Base-by-base conservation (phyloP, 2,888 invertebrate genomes). In the Lamellibrachia satsuma region DNA sequence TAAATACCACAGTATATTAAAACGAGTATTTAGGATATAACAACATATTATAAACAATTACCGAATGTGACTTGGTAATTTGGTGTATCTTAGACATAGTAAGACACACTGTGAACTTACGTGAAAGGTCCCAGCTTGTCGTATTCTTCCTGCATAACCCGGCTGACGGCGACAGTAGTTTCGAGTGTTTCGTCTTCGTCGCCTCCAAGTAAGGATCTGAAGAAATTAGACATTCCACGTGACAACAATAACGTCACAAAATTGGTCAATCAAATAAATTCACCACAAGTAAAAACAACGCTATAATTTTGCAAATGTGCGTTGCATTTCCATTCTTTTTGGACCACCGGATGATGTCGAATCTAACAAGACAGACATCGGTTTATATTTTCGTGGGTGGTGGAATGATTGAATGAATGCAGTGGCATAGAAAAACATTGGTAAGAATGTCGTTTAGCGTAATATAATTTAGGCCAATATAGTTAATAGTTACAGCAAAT, bases 81-180 rank as follows among this genome's bases (percentile, higher is more conserved):
- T 39, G 39, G 39, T 39, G 39, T 39, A 39, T 39, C 39, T 39
- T 39, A 1, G 39, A 39, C 39, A 39, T 39, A 39, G 39, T 39
- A 39, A 39, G 39, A 39, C 39, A 39, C 39, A 39, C 39, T 39
- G 1, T 4, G 52, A 15, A 91, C 52, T 2, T 55, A 91, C 91
- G 52, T 52, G 55, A 91, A 91, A 22, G 52, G 52, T 22, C 91
- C 91, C 11, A 91, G 91, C n/a, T 52, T 91, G 22, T 91, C 55
- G 55, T 91, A 91, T 22, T 91, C 91, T 15, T n/a, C 91, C 39
- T 91, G 52, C 52, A 91, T 91, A 57, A 91, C 52, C 52, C 55
- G 52, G 15, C 27, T 52, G 55, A 91, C 55, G 6, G 52, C 15
- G n/a, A 11, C 39, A 52, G 91, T 91, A 11, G 55, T n/a, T 52